phyloP scores from a whole-genome alignment of 2,888 invertebrate species.

The Eupithecia exiguata region DNA sequence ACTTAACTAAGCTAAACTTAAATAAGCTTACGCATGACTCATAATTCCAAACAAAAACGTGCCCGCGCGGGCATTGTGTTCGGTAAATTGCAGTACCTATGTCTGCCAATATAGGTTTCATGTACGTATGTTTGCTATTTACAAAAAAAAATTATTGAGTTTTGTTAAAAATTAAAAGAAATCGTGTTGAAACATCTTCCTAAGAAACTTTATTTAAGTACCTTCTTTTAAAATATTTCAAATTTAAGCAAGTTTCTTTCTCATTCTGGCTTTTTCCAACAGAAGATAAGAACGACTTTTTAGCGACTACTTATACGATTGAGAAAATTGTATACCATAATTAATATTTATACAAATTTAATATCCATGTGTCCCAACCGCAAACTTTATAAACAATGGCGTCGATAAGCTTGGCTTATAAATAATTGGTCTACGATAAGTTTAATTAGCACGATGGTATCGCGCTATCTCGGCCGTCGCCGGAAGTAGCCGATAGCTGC shows the following conservation, averaged over 20 bases:
- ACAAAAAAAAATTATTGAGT: background rate
- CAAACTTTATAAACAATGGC: slow-evolving; percentile 70
- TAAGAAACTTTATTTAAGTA: background rate
- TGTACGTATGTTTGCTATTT: too few species aligned
- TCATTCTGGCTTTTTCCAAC: background rate
- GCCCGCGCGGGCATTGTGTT: too few species aligned
- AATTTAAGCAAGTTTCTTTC: background rate
- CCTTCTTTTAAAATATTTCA: background rate
- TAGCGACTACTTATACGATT: background rate
- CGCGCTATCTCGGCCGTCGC: slow-evolving; percentile 66
- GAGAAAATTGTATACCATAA: background rate
- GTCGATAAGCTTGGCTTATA: slow-evolving; percentile 76
- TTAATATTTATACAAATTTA: background rate
- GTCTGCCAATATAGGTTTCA: too few species aligned
- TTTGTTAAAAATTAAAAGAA: too few species aligned
- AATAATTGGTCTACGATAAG: slow-evolving; percentile 80
- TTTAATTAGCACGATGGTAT: slow-evolving; percentile 78
- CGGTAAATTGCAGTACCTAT: too few species aligned
- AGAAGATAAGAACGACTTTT: background rate
- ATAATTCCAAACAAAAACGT: too few species aligned
- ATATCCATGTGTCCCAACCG: slow-evolving; percentile 51
- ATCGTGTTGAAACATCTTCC: background rate
- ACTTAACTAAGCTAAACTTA: too few species aligned
- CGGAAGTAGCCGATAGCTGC: slow-evolving; percentile 63
- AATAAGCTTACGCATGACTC: too few species aligned